Conservation (phyloP, 2,888 invertebrate species). For the Sphinx pinastri region DNA sequence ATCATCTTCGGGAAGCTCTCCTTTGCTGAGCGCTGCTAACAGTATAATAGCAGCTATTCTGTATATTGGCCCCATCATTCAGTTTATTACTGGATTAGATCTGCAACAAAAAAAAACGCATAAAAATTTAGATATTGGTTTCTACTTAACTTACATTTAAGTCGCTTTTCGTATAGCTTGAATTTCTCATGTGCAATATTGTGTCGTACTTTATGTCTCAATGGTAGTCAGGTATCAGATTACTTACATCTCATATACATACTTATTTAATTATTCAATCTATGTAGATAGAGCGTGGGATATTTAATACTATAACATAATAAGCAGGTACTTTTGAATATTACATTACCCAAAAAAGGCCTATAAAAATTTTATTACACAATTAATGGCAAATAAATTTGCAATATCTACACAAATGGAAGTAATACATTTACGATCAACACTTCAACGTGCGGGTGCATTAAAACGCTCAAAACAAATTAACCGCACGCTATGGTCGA, state of each 20-base stretch:
- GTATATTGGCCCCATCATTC: slow-evolving; percentile 59
- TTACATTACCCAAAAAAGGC: background rate
- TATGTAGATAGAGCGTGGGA: too few relatives aligned
- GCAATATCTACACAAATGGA: background rate
- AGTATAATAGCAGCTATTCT: slow-evolving; percentile 66
- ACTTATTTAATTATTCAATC: too few relatives aligned
- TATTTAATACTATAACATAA: too few relatives aligned
- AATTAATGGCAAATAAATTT: background rate
- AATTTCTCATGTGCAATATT: too few relatives aligned
- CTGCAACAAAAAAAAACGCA: slow-evolving; percentile 50
- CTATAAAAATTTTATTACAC: slow-evolving; percentile 11
- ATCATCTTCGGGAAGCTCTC: slow-evolving; percentile 75
- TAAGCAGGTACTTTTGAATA: background rate
- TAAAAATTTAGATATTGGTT: background rate
- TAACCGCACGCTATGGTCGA: slow-evolving; percentile 7
- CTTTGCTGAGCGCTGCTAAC: slow-evolving; percentile 66
- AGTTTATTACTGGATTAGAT: slow-evolving; percentile 32
- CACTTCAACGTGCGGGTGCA: slow-evolving; percentile 4
- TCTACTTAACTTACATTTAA: background rate
- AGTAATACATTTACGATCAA: background rate
- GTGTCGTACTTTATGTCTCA: too few relatives aligned
- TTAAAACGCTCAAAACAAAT: slow-evolving; percentile 22
- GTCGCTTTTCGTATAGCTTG: too few relatives aligned
- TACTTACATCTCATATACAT: too few relatives aligned
- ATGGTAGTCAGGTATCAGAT: too few relatives aligned